Percentiles rank a stretch among this genome's conserved stretches.
These are phyloP conservation scores for Conomelus anceps DNA, from an alignment of 2,888 invertebrate species.

Conservation along the genomic window DNA sequence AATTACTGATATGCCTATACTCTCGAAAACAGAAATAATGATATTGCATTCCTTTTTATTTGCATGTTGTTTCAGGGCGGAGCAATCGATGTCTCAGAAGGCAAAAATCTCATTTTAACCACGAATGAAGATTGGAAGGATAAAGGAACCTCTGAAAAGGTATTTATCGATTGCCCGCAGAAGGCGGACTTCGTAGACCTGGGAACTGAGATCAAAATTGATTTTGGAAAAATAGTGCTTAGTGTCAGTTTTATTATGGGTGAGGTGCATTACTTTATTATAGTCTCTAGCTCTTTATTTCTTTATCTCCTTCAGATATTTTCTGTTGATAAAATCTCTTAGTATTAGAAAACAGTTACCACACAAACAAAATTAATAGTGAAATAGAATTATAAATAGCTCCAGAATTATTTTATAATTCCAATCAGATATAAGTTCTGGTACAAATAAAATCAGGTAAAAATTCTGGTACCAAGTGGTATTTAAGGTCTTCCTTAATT, in stretches of 20 bases:
- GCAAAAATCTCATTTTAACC: constrained; percentile 31
- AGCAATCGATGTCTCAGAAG: constrained; percentile 28
- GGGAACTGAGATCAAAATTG: constrained; percentile 29
- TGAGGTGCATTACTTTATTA: constrained; percentile 3
- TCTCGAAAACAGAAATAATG: neutral
- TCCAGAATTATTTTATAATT: no score
- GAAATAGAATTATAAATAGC: no score
- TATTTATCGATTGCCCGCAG: constrained; percentile 29
- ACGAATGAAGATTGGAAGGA: constrained; percentile 29
- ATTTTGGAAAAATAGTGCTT: constrained; percentile 31
- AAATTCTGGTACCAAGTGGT: no score
- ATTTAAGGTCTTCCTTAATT: no score
- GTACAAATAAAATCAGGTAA: no score
- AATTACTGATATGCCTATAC: no score
- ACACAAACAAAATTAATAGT: no score
- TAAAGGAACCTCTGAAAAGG: constrained; percentile 28
- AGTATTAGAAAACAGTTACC: no score
- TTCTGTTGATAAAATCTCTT: no score
- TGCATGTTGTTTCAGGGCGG: constrained; percentile 27
- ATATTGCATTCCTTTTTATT: neutral
- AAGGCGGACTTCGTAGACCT: constrained; percentile 27
- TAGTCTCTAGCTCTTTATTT: no score
- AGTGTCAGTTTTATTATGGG: constrained; percentile 25
- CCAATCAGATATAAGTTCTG: no score
- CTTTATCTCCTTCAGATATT: no score